Evolutionary conservation across 1,140 invertebrate species (phyloP), one percentile per base, ranked within the genome.

Genomic region (Drosophila tsacasi): DNA sequence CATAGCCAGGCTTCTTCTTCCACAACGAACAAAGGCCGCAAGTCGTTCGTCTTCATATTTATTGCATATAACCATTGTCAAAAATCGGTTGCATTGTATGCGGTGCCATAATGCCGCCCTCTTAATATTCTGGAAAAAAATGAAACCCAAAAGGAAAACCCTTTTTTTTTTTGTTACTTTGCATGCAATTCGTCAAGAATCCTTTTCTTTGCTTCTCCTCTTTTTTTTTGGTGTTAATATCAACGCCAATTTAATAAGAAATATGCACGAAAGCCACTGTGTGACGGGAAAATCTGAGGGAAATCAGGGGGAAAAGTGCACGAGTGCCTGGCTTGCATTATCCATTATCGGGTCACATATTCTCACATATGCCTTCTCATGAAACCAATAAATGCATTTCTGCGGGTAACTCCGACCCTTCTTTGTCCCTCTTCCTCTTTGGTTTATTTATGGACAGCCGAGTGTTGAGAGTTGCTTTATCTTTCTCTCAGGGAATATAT

Each of bases 191-290:
- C 69, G 67, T 73, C 69, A 73, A 73, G 69, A 55, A 73, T 73
- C 47, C 46, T 32, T 40, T 60, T 72, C 44, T 60, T 71, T 40
- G 25, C 27, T 27, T 35, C 30, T 27, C 17, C 10, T 27, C 10
- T 27, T 23, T 54, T 54, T 40, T 52, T 52, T 42, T 15, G 37
- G 54, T 72, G 71, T 73, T 73, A 73, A 73, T 73, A 73, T 73
- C 71, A 61, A 52, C 71, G 55, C 71, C 68, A 73, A 73, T 73
- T 73, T 73, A 73, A 73, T 73, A 73, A 73, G 54, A 73, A 73
- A 73, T 73, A 73, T 73, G 67, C 68, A 73, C 71, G 68, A 61
- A 46, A 68, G 49, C 23, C n/a, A 37, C 23, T 35, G 32, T 17
- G 19, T 55, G 9, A 12, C 23, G 54, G 21, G 23, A 55, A 55